Base-by-base conservation (phyloP, 2,113 vertebrate genomes). In the Entomyzon cyanotis region DNA sequence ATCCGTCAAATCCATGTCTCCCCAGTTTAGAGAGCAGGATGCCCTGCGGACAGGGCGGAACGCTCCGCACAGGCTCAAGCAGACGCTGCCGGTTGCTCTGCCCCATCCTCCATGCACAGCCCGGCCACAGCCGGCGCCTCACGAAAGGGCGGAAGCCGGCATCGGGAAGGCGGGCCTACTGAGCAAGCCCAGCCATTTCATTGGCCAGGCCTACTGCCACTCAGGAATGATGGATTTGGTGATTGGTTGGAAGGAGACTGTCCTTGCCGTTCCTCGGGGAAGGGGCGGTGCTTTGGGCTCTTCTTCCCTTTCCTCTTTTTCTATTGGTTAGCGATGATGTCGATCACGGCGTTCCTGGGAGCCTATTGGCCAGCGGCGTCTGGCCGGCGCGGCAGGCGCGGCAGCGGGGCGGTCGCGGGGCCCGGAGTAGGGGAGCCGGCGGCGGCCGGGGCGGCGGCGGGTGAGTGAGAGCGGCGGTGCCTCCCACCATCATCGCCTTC, bases 181-280 rank as follows among this genome's bases (percentile, higher is more conserved):
- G 13, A 1, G 25, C 3, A 17, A 11, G 0, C 0, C 0, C 2
- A 1, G 35, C 22, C 8, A 27, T 35, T 2, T 15, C 3, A 87
- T 52, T 95, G 35, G 85, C 2, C 2, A 4, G 0, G 0, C 0
- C 0, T 0, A 2, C 46, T 59, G 93, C 27, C 85, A 91, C 33
- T 96, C 60, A 15, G 2, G 3, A 1, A 1, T 2, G 10, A 1
- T 3, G 10, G 14, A 13, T 5, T 11, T 20, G 24, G 0, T 87
- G 77, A 95, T 65, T 93, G 94, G 89, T 5, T 5, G 4, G 3
- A 2, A 28, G 2, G 30, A 2, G 2, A 19, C 25, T 1, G 55
- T 3, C n/a, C 50, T 62, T 49, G 64, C 16, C 0, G 55, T 23
- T 25, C 50, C 24, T 17, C 2, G 24, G 56, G 13, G 19, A 73